Base-by-base conservation (phyloP, 2,113 vertebrate species). In the Zosterops lateralis region DNA sequence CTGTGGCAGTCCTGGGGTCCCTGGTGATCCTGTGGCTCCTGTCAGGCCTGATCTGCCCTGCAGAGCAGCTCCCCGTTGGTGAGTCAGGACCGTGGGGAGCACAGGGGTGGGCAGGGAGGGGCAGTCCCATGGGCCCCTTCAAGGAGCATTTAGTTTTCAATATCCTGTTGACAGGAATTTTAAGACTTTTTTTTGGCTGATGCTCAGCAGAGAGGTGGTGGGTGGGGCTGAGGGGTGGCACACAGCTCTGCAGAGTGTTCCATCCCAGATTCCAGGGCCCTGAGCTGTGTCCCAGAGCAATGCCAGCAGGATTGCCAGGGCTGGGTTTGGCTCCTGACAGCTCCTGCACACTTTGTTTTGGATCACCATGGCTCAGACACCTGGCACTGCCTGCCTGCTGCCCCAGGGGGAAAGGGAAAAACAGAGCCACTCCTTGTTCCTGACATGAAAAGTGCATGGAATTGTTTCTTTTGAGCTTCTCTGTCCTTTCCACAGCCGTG, bases 81-180 rank as follows among this genome's bases (percentile, higher is more conserved):
- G 11, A 71, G 50, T 0, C 29, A 12, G 40, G n/a, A 6, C 2
- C 19, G 1, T 0, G 0, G 47, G 47, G 22, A 22, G 21, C 45
- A 47, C 10, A 64, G 53, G 3, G 22, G 54, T 38, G 57, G 19
- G 47, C 65, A 78, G n/a, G n/a, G 22, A 51, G 57, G 22, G 47
- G 34, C 36, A 10, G 51, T 17, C 14, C 47, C n/a, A 24, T 28
- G 19, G 14, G 5, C 3, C 6, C 6, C 38, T 12, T 10, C 25
- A 7, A 31, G 11, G 20, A 34, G 6, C 17, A 26, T 17, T 62
- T 25, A 3, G 40, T 6, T 17, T 31, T 17, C 42, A 25, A 12
- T 12, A 9, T 25, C 25, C 40, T 17, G 7, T 2, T 45, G 48
- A 5, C 3, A 12, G 20, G 29, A 34, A 21, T 25, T 42, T 5